Conservation (phyloP, 2,888 invertebrate genomes). For the Acholoe squamosa region DNA sequence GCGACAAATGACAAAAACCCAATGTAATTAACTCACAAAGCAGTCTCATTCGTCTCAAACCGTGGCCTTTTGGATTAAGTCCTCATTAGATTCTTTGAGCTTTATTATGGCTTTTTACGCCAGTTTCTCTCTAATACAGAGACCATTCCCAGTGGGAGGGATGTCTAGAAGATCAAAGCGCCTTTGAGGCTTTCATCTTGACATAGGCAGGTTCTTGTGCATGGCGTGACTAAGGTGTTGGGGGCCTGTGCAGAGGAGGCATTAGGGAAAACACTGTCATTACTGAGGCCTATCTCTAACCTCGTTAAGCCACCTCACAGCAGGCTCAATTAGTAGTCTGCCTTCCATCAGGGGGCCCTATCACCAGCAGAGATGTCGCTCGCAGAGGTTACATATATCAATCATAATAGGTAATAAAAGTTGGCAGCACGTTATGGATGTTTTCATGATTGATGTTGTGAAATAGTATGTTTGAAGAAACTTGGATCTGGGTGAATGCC, state of each 20-base stretch:
- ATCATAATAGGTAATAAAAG: too few relatives aligned
- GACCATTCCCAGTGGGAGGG: background rate
- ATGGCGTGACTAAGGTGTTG: background rate
- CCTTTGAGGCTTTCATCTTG: constrained; percentile 14
- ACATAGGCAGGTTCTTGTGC: background rate
- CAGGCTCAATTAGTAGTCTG: background rate
- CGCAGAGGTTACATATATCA: too few relatives aligned
- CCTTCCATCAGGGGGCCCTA: too few relatives aligned
- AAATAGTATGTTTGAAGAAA: too few relatives aligned
- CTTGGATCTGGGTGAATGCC: too few relatives aligned
- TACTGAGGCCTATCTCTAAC: constrained; percentile 12
- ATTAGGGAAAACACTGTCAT: constrained; percentile 27
- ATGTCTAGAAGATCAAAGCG: background rate
- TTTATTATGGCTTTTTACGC: background rate
- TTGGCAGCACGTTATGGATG: too few relatives aligned
- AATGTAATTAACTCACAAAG: constrained; percentile 21
- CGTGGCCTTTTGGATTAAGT: background rate
- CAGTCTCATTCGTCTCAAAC: constrained; percentile 13
- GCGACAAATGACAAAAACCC: constrained; percentile 5
- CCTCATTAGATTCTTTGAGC: background rate
- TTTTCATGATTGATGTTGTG: too few relatives aligned
- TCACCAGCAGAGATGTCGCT: too few relatives aligned
- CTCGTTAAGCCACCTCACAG: constrained; percentile 19
- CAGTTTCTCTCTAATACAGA: background rate
- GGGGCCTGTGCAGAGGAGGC: background rate